Evolutionary conservation across 2,113 vertebrate species (phyloP).

Genomic region (Dasyurus viverrinus): DNA sequence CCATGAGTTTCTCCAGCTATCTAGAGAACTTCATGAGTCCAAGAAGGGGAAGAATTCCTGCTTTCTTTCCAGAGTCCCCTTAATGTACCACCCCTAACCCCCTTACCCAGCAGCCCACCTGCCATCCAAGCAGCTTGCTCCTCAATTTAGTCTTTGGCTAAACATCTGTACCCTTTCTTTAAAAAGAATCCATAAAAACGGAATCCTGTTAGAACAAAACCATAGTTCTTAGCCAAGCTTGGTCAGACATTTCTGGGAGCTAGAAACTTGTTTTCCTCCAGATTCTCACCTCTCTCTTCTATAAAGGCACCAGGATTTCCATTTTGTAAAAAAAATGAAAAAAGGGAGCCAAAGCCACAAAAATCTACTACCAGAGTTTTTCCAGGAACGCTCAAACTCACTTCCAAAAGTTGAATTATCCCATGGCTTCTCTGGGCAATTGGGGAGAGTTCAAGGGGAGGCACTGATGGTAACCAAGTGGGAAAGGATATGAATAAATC

Average conservation of each 20-base stretch:
- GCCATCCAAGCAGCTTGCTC: not conserved
- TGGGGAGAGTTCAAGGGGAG: not conserved
- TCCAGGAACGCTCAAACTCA: not conserved
- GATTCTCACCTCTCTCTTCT: not conserved
- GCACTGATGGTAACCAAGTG: not conserved
- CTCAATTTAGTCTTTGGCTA: not conserved
- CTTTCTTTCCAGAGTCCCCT: not conserved
- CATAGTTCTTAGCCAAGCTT: not conserved
- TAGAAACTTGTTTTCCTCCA: not conserved
- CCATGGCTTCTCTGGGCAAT: not conserved
- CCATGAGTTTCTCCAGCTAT: not conserved
- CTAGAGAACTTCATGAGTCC: not conserved
- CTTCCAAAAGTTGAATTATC: not conserved
- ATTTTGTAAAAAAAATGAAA: not conserved
- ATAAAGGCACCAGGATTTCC: not conserved
- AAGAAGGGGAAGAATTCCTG: not conserved
- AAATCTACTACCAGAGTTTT: not conserved
- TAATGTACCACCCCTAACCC: not conserved
- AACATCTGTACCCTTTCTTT: slow-evolving; percentile 26
- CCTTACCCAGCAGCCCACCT: not conserved
- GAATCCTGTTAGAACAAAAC: not conserved
- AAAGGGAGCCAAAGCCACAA: not conserved
- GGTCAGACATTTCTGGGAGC: not conserved
- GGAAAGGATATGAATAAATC: not conserved
- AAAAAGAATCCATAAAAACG: not conserved